These are phyloP conservation scores for Meteorus sp. DNA, from an alignment of 1,140 invertebrate species.

Conservation along the genomic window DNA sequence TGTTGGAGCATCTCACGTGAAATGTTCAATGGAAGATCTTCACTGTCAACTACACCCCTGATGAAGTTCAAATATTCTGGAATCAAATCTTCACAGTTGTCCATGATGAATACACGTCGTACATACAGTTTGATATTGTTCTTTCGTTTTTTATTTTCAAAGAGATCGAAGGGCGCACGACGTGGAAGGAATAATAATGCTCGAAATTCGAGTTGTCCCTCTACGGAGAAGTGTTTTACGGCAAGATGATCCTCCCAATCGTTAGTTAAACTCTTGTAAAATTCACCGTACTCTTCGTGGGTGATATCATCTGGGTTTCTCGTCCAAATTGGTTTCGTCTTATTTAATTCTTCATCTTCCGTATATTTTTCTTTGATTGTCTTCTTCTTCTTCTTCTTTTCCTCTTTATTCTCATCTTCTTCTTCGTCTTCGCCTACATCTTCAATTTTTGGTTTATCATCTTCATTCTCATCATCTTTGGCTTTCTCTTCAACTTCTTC, in stretches of 20 bases:
- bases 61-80: constrained; percentile 98
- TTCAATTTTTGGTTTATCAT: constrained; percentile 88
- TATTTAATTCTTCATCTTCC: constrained; percentile 98
- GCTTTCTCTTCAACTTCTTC: constrained; percentile 73
- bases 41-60: constrained; percentile 97
- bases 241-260: constrained; percentile 99
- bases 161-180: constrained; percentile 95
- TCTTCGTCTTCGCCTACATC: constrained; percentile 92
- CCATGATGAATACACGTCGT: constrained; percentile 98
- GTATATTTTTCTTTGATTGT: constrained; percentile 97
- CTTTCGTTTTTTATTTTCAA: constrained; percentile 97
- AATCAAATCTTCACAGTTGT: constrained; percentile 98
- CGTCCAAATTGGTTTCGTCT: constrained; percentile 99
- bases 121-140: constrained; percentile 99
- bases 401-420: constrained; percentile 77
- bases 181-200: constrained; percentile 94
- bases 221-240: constrained; percentile 98
- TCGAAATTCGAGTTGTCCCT: constrained; percentile 97
- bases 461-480: constrained; percentile 70
- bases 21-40: constrained; percentile 97
- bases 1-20: constrained; percentile 99
- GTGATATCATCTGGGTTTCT: constrained; percentile 97
- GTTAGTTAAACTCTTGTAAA: constrained; percentile 98
- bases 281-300: constrained; percentile 98
- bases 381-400: constrained; percentile 93